These are phyloP conservation scores for Nicator chloris DNA, from an alignment of 2,113 vertebrate genomes.

Conservation along the genomic window DNA sequence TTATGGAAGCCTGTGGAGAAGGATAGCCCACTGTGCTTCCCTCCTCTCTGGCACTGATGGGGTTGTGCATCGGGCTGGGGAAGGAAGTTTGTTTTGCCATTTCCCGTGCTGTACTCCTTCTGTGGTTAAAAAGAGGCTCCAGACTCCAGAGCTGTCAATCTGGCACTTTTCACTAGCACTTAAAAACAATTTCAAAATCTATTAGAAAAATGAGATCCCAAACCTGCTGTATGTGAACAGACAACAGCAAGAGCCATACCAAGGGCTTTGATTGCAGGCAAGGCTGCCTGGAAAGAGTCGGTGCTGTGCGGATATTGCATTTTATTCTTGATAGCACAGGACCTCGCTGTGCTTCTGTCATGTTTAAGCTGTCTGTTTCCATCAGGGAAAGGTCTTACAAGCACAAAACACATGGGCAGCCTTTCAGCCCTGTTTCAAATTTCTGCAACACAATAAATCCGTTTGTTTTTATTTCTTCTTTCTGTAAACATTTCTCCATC, in stretches of 20 bases:
- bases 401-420: constrained; percentile 68
- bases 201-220: background rate
- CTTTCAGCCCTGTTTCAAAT: constrained; percentile 58
- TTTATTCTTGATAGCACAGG: constrained; percentile 32
- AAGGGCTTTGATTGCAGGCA: background rate
- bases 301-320: constrained; percentile 21
- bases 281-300: background rate
- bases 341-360: constrained; percentile 38
- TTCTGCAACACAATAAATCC: constrained; percentile 72
- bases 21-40: background rate
- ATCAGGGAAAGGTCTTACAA: constrained; percentile 49
- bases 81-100: background rate
- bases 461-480: constrained; percentile 73
- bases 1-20: background rate
- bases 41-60: background rate
- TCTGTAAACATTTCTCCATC: constrained; percentile 78
- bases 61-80: accelerated
- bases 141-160: constrained; percentile 32
- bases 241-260: background rate
- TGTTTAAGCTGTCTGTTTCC: constrained; percentile 68
- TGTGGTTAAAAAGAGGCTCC: background rate
- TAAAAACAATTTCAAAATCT: constrained; percentile 7
- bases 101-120: background rate
- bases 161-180: constrained; percentile 56
- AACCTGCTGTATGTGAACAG: background rate